Conservation (phyloP, 2,888 invertebrate species). For the Bugulina stolonifera region DNA sequence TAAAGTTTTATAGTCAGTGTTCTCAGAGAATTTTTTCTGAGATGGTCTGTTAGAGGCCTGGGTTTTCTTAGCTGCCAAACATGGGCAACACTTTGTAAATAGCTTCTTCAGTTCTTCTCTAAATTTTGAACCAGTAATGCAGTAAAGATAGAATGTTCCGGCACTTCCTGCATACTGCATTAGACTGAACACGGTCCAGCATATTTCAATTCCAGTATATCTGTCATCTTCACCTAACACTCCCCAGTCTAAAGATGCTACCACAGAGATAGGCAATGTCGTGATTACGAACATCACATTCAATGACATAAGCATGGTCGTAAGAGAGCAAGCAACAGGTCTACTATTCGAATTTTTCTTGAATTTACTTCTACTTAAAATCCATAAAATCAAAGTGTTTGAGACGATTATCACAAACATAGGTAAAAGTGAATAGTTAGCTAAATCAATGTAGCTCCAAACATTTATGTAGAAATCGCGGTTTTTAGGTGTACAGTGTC, state of each 20-base stretch:
- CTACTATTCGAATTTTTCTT: neutral
- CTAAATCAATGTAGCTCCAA: conserved; percentile 44
- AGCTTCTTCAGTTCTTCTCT: conserved; percentile 34
- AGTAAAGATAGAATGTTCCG: conserved; percentile 39
- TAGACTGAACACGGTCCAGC: conserved; percentile 36
- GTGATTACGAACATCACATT: conserved; percentile 36
- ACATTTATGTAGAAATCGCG: conserved; percentile 3
- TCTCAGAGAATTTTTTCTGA: no score
- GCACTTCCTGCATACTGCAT: conserved; percentile 41
- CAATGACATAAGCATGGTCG: conserved; percentile 36
- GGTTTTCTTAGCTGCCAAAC: neutral
- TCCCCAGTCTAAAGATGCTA: conserved; percentile 30
- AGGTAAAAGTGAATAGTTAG: conserved; percentile 37
- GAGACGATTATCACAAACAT: conserved; percentile 36
- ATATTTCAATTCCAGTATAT: conserved; percentile 32
- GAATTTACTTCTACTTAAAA: neutral
- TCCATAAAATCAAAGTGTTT: conserved; percentile 34
- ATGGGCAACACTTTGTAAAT: conserved; percentile 33
- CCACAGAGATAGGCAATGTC: conserved; percentile 35
- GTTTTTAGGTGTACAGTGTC: conserved; percentile 42
- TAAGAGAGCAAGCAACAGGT: conserved; percentile 34
- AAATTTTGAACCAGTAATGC: conserved; percentile 39
- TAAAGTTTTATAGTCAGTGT: conserved; percentile 2
- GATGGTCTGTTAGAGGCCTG: no score
- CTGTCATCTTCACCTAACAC: conserved; percentile 29